A percentile compares a stretch with the other conserved stretches of the same genome.
phyloP scores from a whole-genome alignment of 2,888 invertebrate species.

The Zygothrica quintamaculata region DNA sequence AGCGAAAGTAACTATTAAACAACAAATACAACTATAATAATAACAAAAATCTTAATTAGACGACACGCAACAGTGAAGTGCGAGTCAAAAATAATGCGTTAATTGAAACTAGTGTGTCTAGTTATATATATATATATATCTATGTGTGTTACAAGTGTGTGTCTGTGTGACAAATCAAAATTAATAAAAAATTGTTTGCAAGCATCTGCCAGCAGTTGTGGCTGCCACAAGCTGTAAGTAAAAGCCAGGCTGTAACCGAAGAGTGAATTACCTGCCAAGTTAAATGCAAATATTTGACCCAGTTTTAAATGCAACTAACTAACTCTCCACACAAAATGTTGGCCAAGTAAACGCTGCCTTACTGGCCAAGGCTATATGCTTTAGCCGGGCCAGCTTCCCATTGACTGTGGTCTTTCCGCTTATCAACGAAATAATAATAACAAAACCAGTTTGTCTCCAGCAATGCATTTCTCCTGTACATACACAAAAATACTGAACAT shows the following conservation, averaged over 20 bases:
- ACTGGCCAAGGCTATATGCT: constrained; percentile 46
- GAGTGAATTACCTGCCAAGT: constrained; percentile 6
- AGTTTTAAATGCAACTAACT: constrained; percentile 44
- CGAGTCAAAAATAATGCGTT: constrained; percentile 41
- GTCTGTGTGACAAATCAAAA: constrained; percentile 18
- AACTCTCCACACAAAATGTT: constrained; percentile 33
- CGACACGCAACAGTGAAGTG: constrained; percentile 51
- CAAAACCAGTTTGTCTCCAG: constrained; percentile 57
- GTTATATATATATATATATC: too few relatives aligned
- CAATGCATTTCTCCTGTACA: constrained; percentile 52
- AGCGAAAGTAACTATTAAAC: constrained; percentile 62
- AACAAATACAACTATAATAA: constrained; percentile 21
- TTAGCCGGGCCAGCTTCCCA: constrained; percentile 4
- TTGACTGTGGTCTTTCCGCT: constrained; percentile 30
- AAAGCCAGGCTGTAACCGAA: constrained; percentile 17
- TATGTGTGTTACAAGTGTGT: constrained; percentile 7
- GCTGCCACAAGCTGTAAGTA: constrained; percentile 28
- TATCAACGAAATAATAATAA: constrained; percentile 32
- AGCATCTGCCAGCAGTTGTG: neutral
- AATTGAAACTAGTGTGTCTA: constrained; percentile 34
- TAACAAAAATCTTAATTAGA: constrained; percentile 51
- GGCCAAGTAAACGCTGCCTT: constrained; percentile 2
- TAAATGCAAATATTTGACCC: constrained; percentile 63
- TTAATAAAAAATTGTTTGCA: constrained; percentile 16
- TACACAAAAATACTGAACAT: constrained; percentile 20